Evolutionary conservation across 2,797 vertebrate species (phyloP).

Genomic region (Dermochelys coriacea): DNA sequence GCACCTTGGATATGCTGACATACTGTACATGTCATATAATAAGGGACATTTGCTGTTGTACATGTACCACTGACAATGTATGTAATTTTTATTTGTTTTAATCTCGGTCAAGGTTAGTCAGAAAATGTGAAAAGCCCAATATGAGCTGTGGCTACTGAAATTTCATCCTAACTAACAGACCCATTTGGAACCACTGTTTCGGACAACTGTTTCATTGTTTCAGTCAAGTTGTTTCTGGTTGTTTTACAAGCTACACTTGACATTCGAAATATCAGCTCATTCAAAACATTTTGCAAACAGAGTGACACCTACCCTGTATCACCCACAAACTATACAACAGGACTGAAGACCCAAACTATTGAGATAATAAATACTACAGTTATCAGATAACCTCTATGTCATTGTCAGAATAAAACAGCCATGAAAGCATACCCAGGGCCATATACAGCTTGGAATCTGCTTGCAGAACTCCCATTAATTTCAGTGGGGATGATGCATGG

Average conservation of each 20-base stretch:
- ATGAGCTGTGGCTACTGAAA: background rate
- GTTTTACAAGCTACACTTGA: background rate
- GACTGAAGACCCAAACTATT: background rate
- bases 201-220: background rate
- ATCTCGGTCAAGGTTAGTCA: background rate
- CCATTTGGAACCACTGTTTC: background rate
- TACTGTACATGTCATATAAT: background rate
- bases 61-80: conserved; percentile 22
- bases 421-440: background rate
- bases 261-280: background rate
- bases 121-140: background rate
- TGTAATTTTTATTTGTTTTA: fast-evolving
- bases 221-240: background rate
- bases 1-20: fast-evolving
- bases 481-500: fast-evolving
- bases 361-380: fast-evolving
- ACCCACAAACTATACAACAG: background rate
- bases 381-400: background rate
- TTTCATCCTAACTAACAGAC: background rate
- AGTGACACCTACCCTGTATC: background rate
- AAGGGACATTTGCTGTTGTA: conserved; percentile 16
- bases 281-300: background rate
- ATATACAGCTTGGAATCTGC: background rate
- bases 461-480: background rate
- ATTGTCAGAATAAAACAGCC: background rate